Evolutionary conservation across 2,797 vertebrate species (phyloP).

Genomic region (Lindbergichthys nudifrons): DNA sequence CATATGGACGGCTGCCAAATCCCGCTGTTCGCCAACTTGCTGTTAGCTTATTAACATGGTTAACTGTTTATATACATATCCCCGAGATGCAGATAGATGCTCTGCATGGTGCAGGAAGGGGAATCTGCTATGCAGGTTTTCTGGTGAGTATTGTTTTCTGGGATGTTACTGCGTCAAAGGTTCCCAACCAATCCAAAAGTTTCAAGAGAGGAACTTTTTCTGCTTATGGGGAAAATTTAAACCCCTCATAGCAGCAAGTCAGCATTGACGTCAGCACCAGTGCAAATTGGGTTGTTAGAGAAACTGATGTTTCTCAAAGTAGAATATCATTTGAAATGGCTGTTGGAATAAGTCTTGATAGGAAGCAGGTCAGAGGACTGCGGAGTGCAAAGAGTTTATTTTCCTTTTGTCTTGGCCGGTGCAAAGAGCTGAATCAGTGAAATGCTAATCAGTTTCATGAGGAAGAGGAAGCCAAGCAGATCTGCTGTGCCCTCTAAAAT

Average conservation of each 20-base stretch:
- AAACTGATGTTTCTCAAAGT: conserved; percentile 37
- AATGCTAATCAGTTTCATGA: conserved; percentile 65
- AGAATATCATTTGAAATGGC: conserved; percentile 16
- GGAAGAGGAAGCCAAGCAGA: conserved; percentile 44
- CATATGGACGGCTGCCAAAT: conserved; percentile 51
- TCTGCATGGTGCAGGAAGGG: conserved; percentile 3
- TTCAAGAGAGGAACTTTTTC: conserved; percentile 32
- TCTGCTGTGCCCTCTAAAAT: conserved; percentile 74
- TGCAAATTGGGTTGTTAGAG: conserved; percentile 18
- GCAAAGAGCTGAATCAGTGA: conserved; percentile 69
- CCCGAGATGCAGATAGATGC: conserved; percentile 19
- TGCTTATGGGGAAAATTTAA: conserved; percentile 41
- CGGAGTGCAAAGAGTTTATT: conserved; percentile 42
- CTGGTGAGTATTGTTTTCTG: conserved; percentile 1
- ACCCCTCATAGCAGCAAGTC: conserved; percentile 39
- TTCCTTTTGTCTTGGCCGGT: conserved; percentile 15
- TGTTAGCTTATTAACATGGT: conserved; percentile 53
- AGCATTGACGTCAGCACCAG: conserved; percentile 27
- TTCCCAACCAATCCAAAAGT: conserved; percentile 16
- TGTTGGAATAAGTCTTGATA: conserved; percentile 4
- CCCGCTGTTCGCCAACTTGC: conserved; percentile 40
- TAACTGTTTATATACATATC: conserved; percentile 42
- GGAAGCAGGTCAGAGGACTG: conserved; percentile 27
- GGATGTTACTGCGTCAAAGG: conserved; percentile 11
- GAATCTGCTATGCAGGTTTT: conserved; percentile 1